Evolutionary conservation across 2,888 invertebrate species (phyloP), one percentile per base, ranked within the genome.

Genomic region (Aphidius colemani): DNA sequence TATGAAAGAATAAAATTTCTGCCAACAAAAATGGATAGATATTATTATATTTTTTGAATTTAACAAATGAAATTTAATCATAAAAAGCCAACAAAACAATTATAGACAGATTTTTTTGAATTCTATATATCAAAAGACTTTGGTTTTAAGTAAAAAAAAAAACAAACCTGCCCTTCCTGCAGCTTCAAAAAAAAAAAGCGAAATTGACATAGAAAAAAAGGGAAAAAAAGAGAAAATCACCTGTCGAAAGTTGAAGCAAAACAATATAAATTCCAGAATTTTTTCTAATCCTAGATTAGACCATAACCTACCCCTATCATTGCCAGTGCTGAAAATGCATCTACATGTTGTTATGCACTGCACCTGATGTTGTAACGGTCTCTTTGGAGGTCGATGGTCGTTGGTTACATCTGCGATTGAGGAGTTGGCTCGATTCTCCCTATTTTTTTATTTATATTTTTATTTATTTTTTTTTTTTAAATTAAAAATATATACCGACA

Each of bases 401-500:
- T 11, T 53, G 13, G 53, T 61, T 58, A 45, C 62, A 63, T 63
- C 62, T 63, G 62, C 62, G 56, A 50, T 30, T 43, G 11, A 57
- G 13, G 57, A 30, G 30, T 30, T 30, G 30, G 30, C 5, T 30
- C 0, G 30, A 5, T 30, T 30, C 30, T 30, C 30, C 30, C 30
- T 30, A 30, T 30, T 30, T 2, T 18, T 30, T 57, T 56, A 57
- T 56, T 41, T 45, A 39, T 7, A 7, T 46, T 57, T 57, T 57
- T 13, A 3, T 48, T 57, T 46, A 46, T 39, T 41, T n/a, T 30
- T n/a, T 30, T 7, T 39, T 46, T 46, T 30, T 2, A 39, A 30
- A 46, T 44, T 46, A 10, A 30, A n/a, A 44, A 44, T 44, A 45
- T 55, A 45, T 39, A 48, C 13, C 11, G 11, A 57, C 57, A 46